phyloP scores from a whole-genome alignment of 2,113 vertebrate genomes.

The Camelus bactrianus region DNA sequence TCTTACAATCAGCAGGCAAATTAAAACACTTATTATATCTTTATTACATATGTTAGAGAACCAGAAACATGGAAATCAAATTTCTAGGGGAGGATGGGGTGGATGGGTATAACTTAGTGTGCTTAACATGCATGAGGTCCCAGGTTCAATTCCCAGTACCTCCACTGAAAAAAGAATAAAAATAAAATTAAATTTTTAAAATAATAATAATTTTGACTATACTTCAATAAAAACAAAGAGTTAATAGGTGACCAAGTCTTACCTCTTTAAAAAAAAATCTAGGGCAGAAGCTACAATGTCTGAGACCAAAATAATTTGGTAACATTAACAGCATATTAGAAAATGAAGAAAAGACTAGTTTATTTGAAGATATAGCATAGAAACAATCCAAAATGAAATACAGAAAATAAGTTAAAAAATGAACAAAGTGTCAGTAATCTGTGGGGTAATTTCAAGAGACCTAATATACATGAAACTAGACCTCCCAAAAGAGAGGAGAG shows the following conservation, averaged over 20 bases:
- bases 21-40: not conserved
- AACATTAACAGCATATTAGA: not conserved
- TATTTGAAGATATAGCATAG: not conserved
- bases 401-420: no score
- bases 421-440: not conserved
- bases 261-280: no score
- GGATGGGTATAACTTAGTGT: no score
- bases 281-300: not conserved
- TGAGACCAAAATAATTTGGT: not conserved
- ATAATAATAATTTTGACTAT: no score
- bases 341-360: not conserved
- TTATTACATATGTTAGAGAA: not conserved
- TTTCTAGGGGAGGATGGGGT: not conserved
- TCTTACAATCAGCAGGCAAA: not conserved
- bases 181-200: no score
- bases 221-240: no score
- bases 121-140: no score
- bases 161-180: no score
- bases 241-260: no score
- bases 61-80: not conserved
- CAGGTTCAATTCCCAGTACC: no score
- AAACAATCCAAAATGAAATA: not conserved
- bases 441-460: not conserved
- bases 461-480: not conserved
- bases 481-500: not conserved